Evolutionary conservation across 1,140 invertebrate genomes (phyloP), one percentile per base, ranked within the genome.

Genomic region (Diabrotica undecimpunctata): DNA sequence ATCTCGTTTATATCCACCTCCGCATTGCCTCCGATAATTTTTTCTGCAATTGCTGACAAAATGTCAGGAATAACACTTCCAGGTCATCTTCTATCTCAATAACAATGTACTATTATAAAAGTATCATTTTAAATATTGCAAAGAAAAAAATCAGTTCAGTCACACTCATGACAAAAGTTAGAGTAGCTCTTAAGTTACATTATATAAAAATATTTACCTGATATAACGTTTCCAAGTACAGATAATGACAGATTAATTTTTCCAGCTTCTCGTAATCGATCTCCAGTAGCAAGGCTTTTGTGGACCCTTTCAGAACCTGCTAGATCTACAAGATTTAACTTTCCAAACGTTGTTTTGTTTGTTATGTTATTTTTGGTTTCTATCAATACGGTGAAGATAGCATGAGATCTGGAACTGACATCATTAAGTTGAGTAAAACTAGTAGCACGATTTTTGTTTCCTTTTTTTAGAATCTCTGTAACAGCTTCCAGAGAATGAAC

Each of bases 221-320:
- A 62, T 70, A 96, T 96, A 11, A 98, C 96, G 73, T 96, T 84
- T 0, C 96, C 96, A 0, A 99, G 85, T 0, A 96, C 98, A 41
- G 98, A 79, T 10, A 99, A 81, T 12, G 91, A 95, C 77, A 97
- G 93, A 81, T 99, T 99, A 57, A 99, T 98, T 75, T 92, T 97
- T 0, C 94, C 93, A 41, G 96, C 97, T 85, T 99, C 97, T 54
- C 94, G 80, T 0, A 95, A 94, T 65, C 93, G 76, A 70, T 92
- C 91, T 72, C 97, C 95, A 58, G 93, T 87, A 5, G 93, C 93
- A 10, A 96, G 96, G 6, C 95, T 97, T 71, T 95, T 87, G 13
- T 91, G 91, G 67, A 98, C 94, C 79, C 97, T 98, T 81, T 99
- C 96, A 72, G 93, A 96, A 0, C 97, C 97, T 5, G 97, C 97